Base-by-base conservation (phyloP, 2,113 vertebrate genomes). In the Thomomys bottae region DNA sequence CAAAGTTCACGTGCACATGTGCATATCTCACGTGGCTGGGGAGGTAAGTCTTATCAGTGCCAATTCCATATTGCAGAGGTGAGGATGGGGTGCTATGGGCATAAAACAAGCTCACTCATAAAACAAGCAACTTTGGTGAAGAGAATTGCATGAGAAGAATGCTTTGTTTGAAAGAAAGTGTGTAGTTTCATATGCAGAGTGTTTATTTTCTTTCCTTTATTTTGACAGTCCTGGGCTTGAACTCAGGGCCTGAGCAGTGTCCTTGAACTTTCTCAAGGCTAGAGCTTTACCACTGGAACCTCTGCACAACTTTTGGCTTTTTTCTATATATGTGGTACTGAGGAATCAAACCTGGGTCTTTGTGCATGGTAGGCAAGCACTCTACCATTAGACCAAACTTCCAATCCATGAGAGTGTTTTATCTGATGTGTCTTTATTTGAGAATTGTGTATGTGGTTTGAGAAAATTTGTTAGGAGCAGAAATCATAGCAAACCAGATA, bases 381-480 rank as follows among this genome's bases (percentile, higher is more conserved):
- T n/a, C n/a, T n/a, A n/a, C n/a, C n/a, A n/a, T n/a, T n/a, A n/a
- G n/a, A n/a, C n/a, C n/a, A n/a, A n/a, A n/a, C n/a, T n/a, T n/a
- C n/a, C n/a, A n/a, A n/a, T n/a, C n/a, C n/a, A n/a, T n/a, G n/a
- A 2, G 67, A 17, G 4, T 0, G 0, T 57, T 23, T 18, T 18
- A 4, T 54, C 28, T 23, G 23, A 1, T 5, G 6, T 21, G 21
- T 73, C 40, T 63, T 0, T 49, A 14, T 38, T 26, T 26, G 28
- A 63, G 23, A 38, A 38, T 79, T 23, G 32, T 79, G 77, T 30
- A 6, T 18, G 30, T 17, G n/a, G 20, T 45, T 40, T 6, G 18
- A 40, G 32, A 45, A 49, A 20, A 32, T 57, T 80, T 72, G 18
- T n/a, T 80, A 75, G 67, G n/a, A 61, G 34, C n/a, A 18, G 30